Percentiles rank a stretch among this genome's conserved stretches.
These are phyloP conservation scores for Lutraria lutraria DNA, from an alignment of 2,888 invertebrate genomes.

Conservation along the genomic window DNA sequence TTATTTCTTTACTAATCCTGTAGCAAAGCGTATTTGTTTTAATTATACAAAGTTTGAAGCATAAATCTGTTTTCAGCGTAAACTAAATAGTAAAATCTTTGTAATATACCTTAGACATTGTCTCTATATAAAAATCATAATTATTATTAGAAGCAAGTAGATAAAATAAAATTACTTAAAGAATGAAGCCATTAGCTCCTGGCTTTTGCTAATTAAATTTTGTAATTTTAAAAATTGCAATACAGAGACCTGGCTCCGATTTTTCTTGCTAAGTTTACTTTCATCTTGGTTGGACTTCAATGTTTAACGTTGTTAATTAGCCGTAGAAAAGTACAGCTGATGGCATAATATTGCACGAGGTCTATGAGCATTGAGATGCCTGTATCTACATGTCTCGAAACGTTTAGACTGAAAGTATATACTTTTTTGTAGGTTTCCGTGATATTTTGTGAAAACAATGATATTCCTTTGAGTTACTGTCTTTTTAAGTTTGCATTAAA, in stretches of 20 bases:
- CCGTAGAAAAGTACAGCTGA: neutral
- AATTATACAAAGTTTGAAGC: no score
- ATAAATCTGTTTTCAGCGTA: no score
- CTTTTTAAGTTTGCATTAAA: no score
- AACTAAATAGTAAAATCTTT: no score
- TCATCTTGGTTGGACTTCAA: neutral
- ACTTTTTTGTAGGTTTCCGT: no score
- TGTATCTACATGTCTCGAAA: slow-evolving; percentile 3
- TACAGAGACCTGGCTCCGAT: neutral
- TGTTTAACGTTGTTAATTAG: neutral
- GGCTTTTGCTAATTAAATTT: neutral
- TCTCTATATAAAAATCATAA: neutral
- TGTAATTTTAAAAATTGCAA: neutral
- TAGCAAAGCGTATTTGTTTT: no score
- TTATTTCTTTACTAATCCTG: no score
- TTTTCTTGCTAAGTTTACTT: slow-evolving; percentile 12
- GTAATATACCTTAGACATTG: neutral
- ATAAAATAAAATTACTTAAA: neutral
- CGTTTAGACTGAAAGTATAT: no score
- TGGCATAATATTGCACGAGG: neutral
- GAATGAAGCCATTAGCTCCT: neutral
- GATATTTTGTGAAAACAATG: no score
- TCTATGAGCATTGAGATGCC: neutral
- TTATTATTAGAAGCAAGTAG: slow-evolving; percentile 11
- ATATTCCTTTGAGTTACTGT: no score